Conservation (phyloP, 2,113 vertebrate genomes). For the Raja brachyura region DNA sequence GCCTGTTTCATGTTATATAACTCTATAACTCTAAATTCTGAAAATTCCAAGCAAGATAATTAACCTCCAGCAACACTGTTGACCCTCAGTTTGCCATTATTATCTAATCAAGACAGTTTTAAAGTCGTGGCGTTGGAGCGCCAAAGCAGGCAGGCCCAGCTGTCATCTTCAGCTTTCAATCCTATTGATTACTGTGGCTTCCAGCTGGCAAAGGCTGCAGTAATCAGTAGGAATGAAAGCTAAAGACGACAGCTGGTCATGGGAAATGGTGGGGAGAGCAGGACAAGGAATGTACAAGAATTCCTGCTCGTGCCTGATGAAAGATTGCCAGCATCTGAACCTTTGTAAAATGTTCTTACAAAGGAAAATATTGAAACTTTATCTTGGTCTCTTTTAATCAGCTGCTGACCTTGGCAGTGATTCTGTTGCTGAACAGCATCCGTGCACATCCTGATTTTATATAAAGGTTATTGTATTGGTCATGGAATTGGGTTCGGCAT, state of each 20-base stretch:
- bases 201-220: no score
- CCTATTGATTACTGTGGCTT: no score
- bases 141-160: background rate
- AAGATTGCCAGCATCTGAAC: background rate
- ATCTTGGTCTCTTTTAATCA: background rate
- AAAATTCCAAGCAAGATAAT: background rate
- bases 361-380: background rate
- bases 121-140: background rate
- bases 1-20: no score
- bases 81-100: background rate
- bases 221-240: background rate
- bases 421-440: background rate
- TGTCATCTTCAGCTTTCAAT: no score
- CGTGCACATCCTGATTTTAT: background rate
- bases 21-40: no score
- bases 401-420: background rate
- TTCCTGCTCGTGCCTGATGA: background rate
- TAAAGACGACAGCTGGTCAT: no score
- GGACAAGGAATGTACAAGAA: background rate
- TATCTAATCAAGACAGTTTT: background rate
- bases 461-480: background rate
- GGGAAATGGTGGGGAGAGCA: background rate
- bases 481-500: background rate
- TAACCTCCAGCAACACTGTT: background rate
- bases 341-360: background rate